A percentile compares a stretch with the other conserved stretches of the same genome.
These are phyloP conservation scores for Euphysa ruthae DNA, from an alignment of 30 jellyfish, hydroid and myxozoan genomes.

Conservation along the genomic window DNA sequence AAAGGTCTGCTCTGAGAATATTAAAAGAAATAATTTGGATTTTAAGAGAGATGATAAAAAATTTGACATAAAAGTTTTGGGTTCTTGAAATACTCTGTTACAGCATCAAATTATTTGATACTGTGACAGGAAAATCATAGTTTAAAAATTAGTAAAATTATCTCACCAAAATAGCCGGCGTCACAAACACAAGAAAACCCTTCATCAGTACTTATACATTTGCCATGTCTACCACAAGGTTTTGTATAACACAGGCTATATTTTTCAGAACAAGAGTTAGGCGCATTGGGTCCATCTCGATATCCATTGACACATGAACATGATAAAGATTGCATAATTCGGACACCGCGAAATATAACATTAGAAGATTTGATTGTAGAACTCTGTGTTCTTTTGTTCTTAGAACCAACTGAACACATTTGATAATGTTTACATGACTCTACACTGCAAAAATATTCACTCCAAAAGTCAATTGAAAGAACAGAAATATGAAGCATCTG, in stretches of 20 bases:
- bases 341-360: slow-evolving; percentile 79
- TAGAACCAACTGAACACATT: slow-evolving; percentile 44
- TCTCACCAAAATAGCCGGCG: slow-evolving; percentile 57
- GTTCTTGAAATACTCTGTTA: no score
- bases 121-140: no score
- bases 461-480: slow-evolving; percentile 66
- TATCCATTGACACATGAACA: slow-evolving; percentile 67
- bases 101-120: no score
- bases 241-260: slow-evolving; percentile 70
- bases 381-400: slow-evolving; percentile 21
- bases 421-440: slow-evolving; percentile 54
- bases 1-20: no score
- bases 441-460: slow-evolving; percentile 64
- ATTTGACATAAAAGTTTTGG: no score
- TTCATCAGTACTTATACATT: slow-evolving; percentile 69
- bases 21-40: no score
- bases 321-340: slow-evolving; percentile 29
- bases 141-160: no score
- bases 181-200: slow-evolving; percentile 74
- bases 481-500: slow-evolving; percentile 30
- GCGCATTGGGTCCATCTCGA: slow-evolving; percentile 30
- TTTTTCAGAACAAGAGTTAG: slow-evolving; percentile 7
- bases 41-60: no score
- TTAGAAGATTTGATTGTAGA: slow-evolving; percentile 9
- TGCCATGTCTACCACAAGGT: slow-evolving; percentile 77